phyloP scores from a whole-genome alignment of 2,888 invertebrate species.

The Lasioglossum marginatum region DNA sequence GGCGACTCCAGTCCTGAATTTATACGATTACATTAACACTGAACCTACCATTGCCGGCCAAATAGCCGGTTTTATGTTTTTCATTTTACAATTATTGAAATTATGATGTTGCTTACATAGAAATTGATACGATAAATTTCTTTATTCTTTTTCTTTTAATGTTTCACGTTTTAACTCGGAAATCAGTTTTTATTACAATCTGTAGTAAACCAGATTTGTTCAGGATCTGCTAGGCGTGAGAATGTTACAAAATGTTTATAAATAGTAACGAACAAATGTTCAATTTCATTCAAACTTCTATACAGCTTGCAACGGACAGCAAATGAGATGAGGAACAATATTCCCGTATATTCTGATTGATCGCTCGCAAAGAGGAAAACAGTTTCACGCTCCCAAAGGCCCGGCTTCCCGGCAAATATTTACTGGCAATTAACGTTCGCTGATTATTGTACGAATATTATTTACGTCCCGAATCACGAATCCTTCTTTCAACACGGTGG shows the following conservation, averaged over 20 bases:
- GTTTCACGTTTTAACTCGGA: too few species aligned
- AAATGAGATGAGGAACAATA: neutral
- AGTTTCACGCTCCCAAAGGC: neutral
- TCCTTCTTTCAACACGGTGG: neutral
- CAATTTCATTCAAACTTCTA: neutral
- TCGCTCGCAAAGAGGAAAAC: neutral
- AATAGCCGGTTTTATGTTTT: too few species aligned
- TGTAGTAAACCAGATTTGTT: too few species aligned
- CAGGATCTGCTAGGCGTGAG: neutral
- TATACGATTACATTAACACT: neutral
- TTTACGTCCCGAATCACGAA: neutral
- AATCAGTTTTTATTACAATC: too few species aligned
- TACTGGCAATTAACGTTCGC: neutral
- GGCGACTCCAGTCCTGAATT: neutral
- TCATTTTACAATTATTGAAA: too few species aligned
- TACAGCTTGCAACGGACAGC: neutral
- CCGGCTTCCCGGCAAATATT: neutral
- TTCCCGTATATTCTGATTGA: neutral
- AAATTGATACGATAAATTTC: too few species aligned
- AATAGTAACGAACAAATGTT: neutral
- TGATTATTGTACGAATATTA: neutral
- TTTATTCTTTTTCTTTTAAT: too few species aligned
- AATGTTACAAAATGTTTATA: neutral
- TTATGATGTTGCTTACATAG: too few species aligned
- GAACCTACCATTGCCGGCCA: too few species aligned